A percentile compares a stretch with the other conserved stretches of the same genome.
Conservation (phyloP, 2,797 vertebrate species). For the Rallus crepitans region DNA sequence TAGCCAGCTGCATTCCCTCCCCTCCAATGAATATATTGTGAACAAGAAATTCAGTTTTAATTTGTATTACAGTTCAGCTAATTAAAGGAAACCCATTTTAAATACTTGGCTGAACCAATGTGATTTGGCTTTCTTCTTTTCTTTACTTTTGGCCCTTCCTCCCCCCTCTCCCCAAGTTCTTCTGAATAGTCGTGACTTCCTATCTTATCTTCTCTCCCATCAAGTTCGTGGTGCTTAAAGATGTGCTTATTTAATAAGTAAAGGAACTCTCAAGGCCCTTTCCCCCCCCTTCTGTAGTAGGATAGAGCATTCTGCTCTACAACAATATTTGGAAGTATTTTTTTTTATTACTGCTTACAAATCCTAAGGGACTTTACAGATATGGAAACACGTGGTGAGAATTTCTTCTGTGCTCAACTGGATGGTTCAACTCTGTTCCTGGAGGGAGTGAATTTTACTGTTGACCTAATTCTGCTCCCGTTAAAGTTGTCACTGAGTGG, state of each 20-base stretch:
- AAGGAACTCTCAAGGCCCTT: not conserved
- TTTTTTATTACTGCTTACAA: not conserved
- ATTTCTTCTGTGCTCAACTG: conserved; percentile 19
- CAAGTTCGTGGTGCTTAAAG: not conserved
- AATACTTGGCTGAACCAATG: conserved; percentile 8
- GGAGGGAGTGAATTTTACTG: conserved; percentile 37
- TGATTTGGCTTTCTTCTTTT: not conserved
- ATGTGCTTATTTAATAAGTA: not conserved
- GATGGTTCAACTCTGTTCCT: conserved; percentile 10
- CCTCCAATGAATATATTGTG: conserved; percentile 33
- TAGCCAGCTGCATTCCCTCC: conserved; percentile 44
- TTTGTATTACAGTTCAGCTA: conserved; percentile 31
- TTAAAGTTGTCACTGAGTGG: conserved; percentile 25
- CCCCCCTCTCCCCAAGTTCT: not conserved
- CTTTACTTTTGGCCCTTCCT: not conserved
- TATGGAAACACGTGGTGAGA: not conserved
- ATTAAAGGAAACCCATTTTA: conserved; percentile 46
- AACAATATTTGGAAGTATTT: not conserved
- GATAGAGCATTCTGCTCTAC: not conserved
- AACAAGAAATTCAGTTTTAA: conserved; percentile 40
- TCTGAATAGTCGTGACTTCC: not conserved
- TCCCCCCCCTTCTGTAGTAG: not conserved
- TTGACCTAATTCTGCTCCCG: conserved; percentile 41
- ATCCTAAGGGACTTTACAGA: not conserved
- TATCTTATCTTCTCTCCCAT: not conserved